Percentiles rank a stretch among this genome's conserved stretches.
Conservation (phyloP, 1,140 invertebrate genomes). For the Drosophila auraria region DNA sequence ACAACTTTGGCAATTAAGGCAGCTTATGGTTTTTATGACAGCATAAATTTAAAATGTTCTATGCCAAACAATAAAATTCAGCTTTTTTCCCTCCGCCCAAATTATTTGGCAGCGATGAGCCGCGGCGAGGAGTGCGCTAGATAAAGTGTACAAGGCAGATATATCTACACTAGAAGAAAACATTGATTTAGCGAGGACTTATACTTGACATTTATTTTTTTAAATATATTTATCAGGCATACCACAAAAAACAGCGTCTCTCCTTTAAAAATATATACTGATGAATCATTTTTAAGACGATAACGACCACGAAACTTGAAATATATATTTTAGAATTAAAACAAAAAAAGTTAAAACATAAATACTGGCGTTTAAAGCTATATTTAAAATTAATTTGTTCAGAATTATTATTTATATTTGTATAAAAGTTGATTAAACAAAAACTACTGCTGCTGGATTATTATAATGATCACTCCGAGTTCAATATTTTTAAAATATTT, state of each 20-base stretch:
- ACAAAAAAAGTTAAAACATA: background rate
- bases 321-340: background rate
- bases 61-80: conserved; percentile 68
- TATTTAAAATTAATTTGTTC: too few relatives aligned
- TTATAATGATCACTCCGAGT: too few relatives aligned
- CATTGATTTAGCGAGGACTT: background rate
- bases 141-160: conserved; percentile 18
- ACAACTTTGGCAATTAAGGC: conserved; percentile 82
- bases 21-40: conserved; percentile 82
- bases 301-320: background rate
- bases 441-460: too few relatives aligned
- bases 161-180: conserved; percentile 7
- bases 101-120: conserved; percentile 68
- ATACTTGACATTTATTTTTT: conserved; percentile 2
- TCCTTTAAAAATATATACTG: background rate
- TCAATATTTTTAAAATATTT: too few relatives aligned
- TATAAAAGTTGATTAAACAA: too few relatives aligned
- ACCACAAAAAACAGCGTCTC: background rate
- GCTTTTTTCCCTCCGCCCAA: conserved; percentile 47
- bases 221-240: background rate
- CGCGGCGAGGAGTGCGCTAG: conserved; percentile 19
- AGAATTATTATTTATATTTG: too few relatives aligned
- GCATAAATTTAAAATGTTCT: conserved; percentile 81
- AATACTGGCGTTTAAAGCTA: too few relatives aligned
- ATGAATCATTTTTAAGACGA: background rate